Conservation (phyloP, 2,113 vertebrate species). For the Lepus americanus region DNA sequence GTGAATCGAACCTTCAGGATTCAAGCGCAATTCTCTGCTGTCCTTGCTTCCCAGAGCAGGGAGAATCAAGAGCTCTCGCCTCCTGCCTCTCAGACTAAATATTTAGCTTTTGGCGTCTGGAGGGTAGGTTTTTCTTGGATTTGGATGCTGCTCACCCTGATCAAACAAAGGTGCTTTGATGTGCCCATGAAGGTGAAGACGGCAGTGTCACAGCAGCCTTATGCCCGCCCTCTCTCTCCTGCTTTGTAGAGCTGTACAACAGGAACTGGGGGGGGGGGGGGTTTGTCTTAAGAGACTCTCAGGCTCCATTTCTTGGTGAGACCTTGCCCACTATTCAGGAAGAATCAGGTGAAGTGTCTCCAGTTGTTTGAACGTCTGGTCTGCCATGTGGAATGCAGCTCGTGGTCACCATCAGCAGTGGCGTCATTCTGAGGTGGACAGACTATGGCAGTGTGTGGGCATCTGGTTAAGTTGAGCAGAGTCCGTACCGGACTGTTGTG, state of each 20-base stretch:
- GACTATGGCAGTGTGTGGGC: neutral
- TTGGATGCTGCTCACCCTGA: neutral
- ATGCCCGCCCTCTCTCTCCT: neutral
- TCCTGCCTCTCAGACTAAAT: slow-evolving; percentile 62
- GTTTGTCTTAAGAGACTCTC: neutral
- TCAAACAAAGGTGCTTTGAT: neutral
- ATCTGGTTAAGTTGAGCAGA: neutral
- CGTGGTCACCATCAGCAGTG: too few species aligned
- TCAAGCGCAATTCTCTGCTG: slow-evolving; percentile 2
- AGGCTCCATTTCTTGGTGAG: neutral
- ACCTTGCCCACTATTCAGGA: neutral
- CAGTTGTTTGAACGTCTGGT: slow-evolving; percentile 11
- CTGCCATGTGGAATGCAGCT: neutral
- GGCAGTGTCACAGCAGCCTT: neutral
- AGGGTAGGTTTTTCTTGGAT: slow-evolving; percentile 51
- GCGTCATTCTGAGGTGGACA: neutral
- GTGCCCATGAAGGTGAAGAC: neutral
- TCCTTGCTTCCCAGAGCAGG: neutral
- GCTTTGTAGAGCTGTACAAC: neutral
- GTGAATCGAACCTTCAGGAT: neutral
- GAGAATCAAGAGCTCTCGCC: slow-evolving; percentile 34
- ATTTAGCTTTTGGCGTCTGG: slow-evolving; percentile 51
- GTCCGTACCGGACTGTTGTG: neutral
- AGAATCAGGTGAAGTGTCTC: neutral
- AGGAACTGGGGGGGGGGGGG: neutral